A percentile compares a stretch with the other conserved stretches of the same genome.
Evolutionary conservation across 2,797 vertebrate genomes (phyloP).

Genomic region (Halcyon badia): DNA sequence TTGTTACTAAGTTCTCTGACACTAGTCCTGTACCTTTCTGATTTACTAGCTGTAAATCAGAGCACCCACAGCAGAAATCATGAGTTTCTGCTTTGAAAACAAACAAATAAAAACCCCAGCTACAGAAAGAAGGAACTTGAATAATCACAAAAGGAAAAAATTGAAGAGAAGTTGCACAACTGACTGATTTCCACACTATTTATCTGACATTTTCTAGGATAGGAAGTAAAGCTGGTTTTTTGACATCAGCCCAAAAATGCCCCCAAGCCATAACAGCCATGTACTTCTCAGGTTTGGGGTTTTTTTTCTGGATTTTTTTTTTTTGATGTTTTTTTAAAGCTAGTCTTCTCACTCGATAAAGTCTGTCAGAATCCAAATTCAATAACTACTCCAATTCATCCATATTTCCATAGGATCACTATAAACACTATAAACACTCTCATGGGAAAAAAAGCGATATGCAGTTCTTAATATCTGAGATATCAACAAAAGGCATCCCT

Average conservation of each 20-base stretch:
- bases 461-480: neutral
- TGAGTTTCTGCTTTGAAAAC: neutral
- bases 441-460: neutral
- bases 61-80: neutral
- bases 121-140: neutral
- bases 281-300: neutral
- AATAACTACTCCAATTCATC: neutral
- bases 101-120: neutral
- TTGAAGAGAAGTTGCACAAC: neutral
- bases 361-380: neutral
- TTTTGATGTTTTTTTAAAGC: neutral
- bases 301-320: neutral
- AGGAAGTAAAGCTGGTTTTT: neutral
- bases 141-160: neutral
- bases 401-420: neutral
- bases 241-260: neutral
- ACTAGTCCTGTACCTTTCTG: neutral
- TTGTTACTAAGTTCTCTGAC: neutral
- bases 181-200: neutral
- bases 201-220: neutral
- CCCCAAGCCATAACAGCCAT: fast-evolving
- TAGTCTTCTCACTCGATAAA: neutral
- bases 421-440: neutral
- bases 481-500: neutral
- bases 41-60: neutral